phyloP scores from a whole-genome alignment of 2,113 vertebrate species.

The Elephantulus edwardii region DNA sequence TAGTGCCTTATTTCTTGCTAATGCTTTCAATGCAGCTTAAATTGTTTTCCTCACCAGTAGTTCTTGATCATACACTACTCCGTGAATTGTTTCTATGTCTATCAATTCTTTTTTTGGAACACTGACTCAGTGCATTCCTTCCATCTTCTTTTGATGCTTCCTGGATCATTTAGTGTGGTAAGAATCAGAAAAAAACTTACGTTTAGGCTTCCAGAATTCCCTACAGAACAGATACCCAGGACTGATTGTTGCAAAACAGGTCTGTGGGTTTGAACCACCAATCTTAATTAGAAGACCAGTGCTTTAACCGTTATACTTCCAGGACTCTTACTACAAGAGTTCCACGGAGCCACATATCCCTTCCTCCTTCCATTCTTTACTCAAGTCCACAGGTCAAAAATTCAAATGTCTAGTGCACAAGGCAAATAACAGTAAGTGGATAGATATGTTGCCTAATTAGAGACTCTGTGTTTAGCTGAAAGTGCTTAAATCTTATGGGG shows the following conservation, averaged over 20 bases:
- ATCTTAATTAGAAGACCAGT: background rate
- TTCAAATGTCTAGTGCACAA: background rate
- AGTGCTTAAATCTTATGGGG: background rate
- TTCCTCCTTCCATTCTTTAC: background rate
- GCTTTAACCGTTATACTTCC: background rate
- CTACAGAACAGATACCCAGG: background rate
- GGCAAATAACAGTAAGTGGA: background rate
- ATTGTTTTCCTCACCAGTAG: too few relatives aligned
- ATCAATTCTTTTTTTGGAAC: too few relatives aligned
- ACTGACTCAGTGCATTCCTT: too few relatives aligned
- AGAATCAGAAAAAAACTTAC: too few relatives aligned
- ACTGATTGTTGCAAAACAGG: background rate
- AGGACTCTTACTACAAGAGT: background rate
- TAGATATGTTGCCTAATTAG: background rate
- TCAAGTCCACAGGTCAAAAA: background rate
- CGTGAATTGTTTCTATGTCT: too few relatives aligned
- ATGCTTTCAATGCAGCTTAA: too few relatives aligned
- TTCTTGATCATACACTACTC: too few relatives aligned
- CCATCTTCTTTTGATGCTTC: too few relatives aligned
- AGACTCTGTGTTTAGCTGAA: background rate
- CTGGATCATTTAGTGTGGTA: too few relatives aligned
- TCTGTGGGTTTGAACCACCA: background rate
- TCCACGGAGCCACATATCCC: background rate
- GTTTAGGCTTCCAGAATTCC: too few relatives aligned
- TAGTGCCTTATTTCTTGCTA: too few relatives aligned